phyloP scores from a whole-genome alignment of 2,888 invertebrate genomes.

The Leucoma salicis region DNA sequence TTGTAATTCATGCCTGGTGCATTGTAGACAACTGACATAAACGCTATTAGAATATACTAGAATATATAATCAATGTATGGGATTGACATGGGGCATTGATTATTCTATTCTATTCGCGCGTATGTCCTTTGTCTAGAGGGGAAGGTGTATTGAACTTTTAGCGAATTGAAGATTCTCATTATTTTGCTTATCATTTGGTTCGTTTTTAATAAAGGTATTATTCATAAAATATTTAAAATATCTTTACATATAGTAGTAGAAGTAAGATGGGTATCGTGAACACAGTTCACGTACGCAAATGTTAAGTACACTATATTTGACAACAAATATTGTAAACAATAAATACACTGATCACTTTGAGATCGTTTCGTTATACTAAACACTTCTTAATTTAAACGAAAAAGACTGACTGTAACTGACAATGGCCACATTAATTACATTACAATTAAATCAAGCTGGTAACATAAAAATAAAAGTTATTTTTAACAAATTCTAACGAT shows the following conservation, averaged over 20 bases:
- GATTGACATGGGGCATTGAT: too few species aligned
- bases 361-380: constrained; percentile 76
- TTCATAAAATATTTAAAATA: constrained; percentile 23
- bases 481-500: constrained; percentile 49
- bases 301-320: constrained; percentile 76
- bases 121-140: too few species aligned
- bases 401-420: constrained; percentile 56
- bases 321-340: constrained; percentile 70
- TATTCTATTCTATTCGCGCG: too few species aligned
- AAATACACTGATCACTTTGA: constrained; percentile 79
- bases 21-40: too few species aligned
- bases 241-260: constrained; percentile 9
- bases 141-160: too few species aligned
- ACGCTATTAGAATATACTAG: too few species aligned
- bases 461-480: constrained; percentile 65
- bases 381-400: constrained; percentile 65
- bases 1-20: too few species aligned
- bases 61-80: too few species aligned
- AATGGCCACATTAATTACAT: constrained; percentile 68
- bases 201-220: too few species aligned
- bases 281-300: constrained; percentile 24
- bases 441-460: constrained; percentile 60
- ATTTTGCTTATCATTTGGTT: too few species aligned
- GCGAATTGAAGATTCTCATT: too few species aligned
- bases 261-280: constrained; percentile 11